Percentiles rank a stretch among this genome's conserved stretches.
Conservation (phyloP, 1,140 invertebrate genomes). For the Conus ventricosus region DNA sequence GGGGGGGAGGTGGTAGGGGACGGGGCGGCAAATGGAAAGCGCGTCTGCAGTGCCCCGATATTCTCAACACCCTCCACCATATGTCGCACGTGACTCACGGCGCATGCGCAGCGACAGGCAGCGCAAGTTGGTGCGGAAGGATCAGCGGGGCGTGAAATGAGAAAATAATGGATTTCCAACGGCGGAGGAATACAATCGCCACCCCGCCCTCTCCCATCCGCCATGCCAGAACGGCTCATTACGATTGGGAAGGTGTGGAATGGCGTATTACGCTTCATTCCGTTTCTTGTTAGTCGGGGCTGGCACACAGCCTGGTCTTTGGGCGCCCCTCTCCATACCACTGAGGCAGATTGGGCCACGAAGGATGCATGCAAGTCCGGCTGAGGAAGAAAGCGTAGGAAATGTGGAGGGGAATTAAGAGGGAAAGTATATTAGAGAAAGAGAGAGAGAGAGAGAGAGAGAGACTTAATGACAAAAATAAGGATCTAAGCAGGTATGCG, state of each 20-base stretch:
- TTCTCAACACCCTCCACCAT: constrained; percentile 19
- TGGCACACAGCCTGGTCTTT: no score
- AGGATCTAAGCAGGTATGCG: no score
- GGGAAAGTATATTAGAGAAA: neutral
- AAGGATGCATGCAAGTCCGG: no score
- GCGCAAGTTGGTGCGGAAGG: constrained; percentile 30
- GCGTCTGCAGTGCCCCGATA: neutral
- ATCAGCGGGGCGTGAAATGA: constrained; percentile 33
- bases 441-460: constrained; percentile 10
- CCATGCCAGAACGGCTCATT: neutral
- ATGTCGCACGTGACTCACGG: constrained; percentile 37
- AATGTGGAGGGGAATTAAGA: neutral
- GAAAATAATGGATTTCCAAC: constrained; percentile 39
- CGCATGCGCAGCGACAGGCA: constrained; percentile 38
- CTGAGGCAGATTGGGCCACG: no score
- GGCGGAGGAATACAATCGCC: constrained; percentile 11
- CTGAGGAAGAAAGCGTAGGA: no score
- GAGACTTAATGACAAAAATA: neutral
- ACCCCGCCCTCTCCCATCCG: neutral
- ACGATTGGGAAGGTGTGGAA: neutral
- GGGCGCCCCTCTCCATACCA: no score
- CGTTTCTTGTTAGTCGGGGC: neutral
- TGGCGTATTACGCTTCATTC: neutral
- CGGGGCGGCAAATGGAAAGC: neutral
- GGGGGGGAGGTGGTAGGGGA: neutral